Percentiles rank a stretch among this genome's conserved stretches.
phyloP scores from a whole-genome alignment of 2,113 vertebrate species.

The Camelus dromedarius region DNA sequence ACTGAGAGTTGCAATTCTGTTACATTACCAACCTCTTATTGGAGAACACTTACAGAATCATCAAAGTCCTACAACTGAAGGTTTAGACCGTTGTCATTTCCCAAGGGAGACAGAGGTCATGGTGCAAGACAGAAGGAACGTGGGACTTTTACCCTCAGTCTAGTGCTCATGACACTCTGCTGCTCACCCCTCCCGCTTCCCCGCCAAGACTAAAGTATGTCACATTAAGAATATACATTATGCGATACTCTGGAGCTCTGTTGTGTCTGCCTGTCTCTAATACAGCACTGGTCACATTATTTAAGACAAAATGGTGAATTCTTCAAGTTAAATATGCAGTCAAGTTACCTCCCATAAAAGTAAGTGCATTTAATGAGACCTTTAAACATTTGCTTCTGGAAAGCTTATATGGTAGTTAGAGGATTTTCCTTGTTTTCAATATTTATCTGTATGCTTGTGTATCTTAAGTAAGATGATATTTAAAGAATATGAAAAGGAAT shows the following conservation, averaged over 20 bases:
- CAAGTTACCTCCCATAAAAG: background rate
- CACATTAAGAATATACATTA: background rate
- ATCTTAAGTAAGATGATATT: background rate
- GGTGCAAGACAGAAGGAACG: background rate
- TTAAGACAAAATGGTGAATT: background rate
- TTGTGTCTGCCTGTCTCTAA: background rate
- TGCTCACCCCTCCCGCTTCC: rapidly evolving
- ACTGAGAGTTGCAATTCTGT: background rate
- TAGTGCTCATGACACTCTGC: background rate
- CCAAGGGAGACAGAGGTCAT: background rate
- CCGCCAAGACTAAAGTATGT: background rate
- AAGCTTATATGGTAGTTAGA: background rate
- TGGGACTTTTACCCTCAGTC: background rate
- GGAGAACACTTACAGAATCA: background rate
- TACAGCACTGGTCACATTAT: background rate
- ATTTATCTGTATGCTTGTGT: background rate
- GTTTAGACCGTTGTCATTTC: background rate
- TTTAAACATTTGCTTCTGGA: background rate
- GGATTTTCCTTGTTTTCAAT: background rate
- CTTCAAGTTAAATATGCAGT: background rate
- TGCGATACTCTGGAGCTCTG: background rate
- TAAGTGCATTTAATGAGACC: background rate
- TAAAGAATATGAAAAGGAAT: background rate
- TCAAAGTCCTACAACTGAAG: background rate
- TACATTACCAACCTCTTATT: background rate